Evolutionary conservation across 2,113 vertebrate genomes (phyloP), one percentile per base, ranked within the genome.

Genomic region (Trogon melanurus): DNA sequence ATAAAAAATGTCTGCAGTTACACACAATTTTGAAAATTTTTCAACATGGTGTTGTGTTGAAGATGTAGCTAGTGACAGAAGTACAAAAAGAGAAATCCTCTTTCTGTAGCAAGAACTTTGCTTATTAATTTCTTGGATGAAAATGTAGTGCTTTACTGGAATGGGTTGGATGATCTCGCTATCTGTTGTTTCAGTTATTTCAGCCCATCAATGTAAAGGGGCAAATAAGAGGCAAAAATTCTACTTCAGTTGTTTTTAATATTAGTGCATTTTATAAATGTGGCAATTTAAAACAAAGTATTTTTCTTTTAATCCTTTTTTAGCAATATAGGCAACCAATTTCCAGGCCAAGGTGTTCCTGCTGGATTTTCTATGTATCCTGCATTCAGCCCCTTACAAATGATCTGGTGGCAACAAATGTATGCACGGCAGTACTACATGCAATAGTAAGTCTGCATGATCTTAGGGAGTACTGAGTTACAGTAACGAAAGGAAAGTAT

Each of bases 331-430:
- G 98, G 98, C 91, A 98, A 97, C 91, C 98, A 98, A 15, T 86
- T 98, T 92, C 95, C 98, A 27, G 91, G 98, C 78, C 97, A 98
- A 34, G 96, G 95, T 36, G 93, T 94, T 61, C 93, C 98, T 30
- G 89, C 98, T 79, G 98, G 97, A 57, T 96, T 98, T 96, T 98
- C 98, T 5, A 9, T 96, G 17, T 98, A 99, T 70, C 98, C 99
- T 26, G 97, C 98, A 32, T 98, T 99, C 97, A 99, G 97, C 97
- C 98, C 99, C 20, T 96, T 99, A 74, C 98, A 99, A 75, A 98
- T 99, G 98, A 98, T 99, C 94, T 99, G 99, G 99, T 99, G 99
- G 99, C 99, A 99, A 87, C 99, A 99, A 96, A 98, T 99, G 98
- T 99, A 99, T 18, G 99, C 98, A 9, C 99, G 98, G 5, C 99